These are phyloP conservation scores for Drosophila algonquin DNA, from an alignment of 2,888 invertebrate species.

Conservation along the genomic window DNA sequence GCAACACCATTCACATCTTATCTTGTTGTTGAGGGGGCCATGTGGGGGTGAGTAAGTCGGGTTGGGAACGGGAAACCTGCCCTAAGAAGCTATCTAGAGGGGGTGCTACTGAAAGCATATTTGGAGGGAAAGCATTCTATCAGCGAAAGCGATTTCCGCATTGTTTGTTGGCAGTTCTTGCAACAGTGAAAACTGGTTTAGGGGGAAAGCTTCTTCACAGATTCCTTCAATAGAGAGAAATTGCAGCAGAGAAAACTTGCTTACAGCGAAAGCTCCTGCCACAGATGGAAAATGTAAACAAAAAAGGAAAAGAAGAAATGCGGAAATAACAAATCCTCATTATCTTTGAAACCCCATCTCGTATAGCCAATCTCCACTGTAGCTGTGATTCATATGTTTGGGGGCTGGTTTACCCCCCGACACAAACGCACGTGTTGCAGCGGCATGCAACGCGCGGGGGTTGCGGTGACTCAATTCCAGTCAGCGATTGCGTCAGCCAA, in stretches of 20 bases:
- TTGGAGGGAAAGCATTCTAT: neutral
- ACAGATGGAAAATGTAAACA: neutral
- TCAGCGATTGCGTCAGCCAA: constrained; percentile 73
- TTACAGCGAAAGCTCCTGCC: neutral
- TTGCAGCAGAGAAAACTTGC: neutral
- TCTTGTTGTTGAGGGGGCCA: neutral
- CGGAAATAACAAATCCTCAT: neutral
- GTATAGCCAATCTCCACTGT: neutral
- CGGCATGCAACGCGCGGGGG: constrained; percentile 48
- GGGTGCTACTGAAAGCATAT: neutral
- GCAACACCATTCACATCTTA: constrained; percentile 3
- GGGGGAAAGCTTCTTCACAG: neutral
- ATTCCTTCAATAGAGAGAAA: neutral
- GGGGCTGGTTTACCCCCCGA: constrained; percentile 23
- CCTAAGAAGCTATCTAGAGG: neutral
- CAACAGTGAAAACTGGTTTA: neutral
- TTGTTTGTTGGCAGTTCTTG: neutral
- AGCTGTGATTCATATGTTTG: constrained; percentile 6
- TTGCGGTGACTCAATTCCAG: constrained; percentile 41
- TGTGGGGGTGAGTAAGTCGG: neutral
- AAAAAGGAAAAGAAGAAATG: neutral
- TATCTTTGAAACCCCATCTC: neutral
- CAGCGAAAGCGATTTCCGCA: neutral
- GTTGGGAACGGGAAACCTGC: neutral
- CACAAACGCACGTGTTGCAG: constrained; percentile 8